A percentile compares a stretch with the other conserved stretches of the same genome.
phyloP scores from a whole-genome alignment of 2,113 vertebrate species.

The Sinocyclocheilus grahami region DNA sequence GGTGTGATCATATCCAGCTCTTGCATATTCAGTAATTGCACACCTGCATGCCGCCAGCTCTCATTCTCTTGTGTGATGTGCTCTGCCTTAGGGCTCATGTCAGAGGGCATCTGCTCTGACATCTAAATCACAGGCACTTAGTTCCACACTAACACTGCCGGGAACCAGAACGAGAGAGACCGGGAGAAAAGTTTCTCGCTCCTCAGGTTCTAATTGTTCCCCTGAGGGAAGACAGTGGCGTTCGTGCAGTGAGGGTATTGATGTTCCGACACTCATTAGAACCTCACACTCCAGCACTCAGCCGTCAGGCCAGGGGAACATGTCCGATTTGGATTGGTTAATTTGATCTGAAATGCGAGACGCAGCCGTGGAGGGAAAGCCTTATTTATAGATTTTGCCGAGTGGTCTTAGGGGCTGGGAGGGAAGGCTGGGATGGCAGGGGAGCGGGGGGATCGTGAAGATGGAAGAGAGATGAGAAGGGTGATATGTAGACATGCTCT shows the following conservation, averaged over 20 bases:
- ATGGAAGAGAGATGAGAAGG: background rate
- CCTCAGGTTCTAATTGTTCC: constrained; percentile 32
- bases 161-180: constrained; percentile 8
- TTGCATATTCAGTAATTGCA: constrained; percentile 13
- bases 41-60: constrained; percentile 15
- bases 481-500: constrained; percentile 28
- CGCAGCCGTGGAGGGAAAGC: background rate
- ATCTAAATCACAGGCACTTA: constrained; percentile 46
- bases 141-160: constrained; percentile 31
- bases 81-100: constrained; percentile 25
- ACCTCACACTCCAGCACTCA: constrained; percentile 19
- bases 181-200: background rate
- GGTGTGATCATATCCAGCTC: background rate
- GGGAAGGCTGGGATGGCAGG: background rate
- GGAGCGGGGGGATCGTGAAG: background rate
- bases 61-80: background rate
- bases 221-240: background rate
- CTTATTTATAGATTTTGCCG: constrained; percentile 25
- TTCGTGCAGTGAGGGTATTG: background rate
- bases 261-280: constrained; percentile 43
- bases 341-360: constrained; percentile 42
- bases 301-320: constrained; percentile 11
- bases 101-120: constrained; percentile 42
- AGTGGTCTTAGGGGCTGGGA: background rate
- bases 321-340: constrained; percentile 29